Conservation (phyloP, 1,140 invertebrate genomes). For the Polypedilum vanderplanki region DNA sequence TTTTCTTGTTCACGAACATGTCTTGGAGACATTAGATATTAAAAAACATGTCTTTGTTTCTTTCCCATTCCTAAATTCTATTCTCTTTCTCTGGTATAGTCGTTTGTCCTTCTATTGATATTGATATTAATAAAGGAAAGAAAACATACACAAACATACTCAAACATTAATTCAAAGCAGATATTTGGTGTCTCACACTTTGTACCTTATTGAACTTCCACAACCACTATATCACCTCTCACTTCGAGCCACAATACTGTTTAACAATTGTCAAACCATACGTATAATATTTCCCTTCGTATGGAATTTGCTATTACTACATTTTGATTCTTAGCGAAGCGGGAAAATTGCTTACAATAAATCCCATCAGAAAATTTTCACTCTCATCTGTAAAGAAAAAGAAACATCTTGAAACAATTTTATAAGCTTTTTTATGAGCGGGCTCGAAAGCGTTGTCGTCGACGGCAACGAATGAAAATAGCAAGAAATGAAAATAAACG, state of each 20-base stretch:
- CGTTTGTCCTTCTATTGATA: too few species aligned
- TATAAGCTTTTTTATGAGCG: constrained; percentile 2
- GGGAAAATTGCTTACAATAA: constrained; percentile 13
- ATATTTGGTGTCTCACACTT: not conserved
- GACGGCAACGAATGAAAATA: not conserved
- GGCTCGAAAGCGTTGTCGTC: not conserved
- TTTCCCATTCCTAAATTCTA: not conserved
- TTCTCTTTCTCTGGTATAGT: too few species aligned
- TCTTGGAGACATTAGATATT: not conserved
- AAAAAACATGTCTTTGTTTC: constrained; percentile 25
- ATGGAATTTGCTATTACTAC: not conserved
- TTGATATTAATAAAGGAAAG: not conserved
- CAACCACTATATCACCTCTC: too few species aligned
- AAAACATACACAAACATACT: too few species aligned
- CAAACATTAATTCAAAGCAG: not conserved
- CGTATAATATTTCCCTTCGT: not conserved
- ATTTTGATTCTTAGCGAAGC: constrained; percentile 11
- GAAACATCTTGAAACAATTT: constrained; percentile 19
- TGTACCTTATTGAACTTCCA: too few species aligned
- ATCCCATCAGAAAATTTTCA: not conserved
- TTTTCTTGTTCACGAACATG: constrained; percentile 22
- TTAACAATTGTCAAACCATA: not conserved
- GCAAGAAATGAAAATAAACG: not conserved
- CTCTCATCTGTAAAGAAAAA: not conserved
- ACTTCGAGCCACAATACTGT: too few species aligned